Evolutionary conservation across 2,113 vertebrate species (phyloP).

Genomic region (Thalassoma bifasciatum): DNA sequence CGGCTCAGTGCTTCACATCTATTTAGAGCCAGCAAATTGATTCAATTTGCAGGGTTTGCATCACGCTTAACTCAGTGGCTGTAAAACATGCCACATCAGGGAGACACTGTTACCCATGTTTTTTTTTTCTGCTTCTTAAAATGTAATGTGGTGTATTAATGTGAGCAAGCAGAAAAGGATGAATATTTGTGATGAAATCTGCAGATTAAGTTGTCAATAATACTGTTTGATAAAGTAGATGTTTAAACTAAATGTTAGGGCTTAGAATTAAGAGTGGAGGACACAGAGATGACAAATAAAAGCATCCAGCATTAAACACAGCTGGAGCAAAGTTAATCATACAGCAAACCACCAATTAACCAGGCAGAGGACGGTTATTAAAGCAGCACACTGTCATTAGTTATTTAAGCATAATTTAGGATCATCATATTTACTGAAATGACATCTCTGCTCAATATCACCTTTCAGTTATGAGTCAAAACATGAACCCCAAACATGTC

Average conservation of each 20-base stretch:
- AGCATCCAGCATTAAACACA: conserved; percentile 6
- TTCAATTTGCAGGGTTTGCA: conserved; percentile 80
- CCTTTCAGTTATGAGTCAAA: too few relatives aligned
- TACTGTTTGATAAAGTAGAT: conserved; percentile 47
- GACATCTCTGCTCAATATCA: too few relatives aligned
- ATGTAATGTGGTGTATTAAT: too few relatives aligned
- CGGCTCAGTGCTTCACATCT: conserved; percentile 71
- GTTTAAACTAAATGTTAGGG: conserved; percentile 27
- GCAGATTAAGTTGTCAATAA: conserved; percentile 64
- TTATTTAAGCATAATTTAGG: too few relatives aligned
- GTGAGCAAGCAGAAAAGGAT: conserved; percentile 31
- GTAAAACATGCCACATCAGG: conserved; percentile 55
- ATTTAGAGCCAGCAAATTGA: conserved; percentile 79
- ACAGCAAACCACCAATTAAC: too few relatives aligned
- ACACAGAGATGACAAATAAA: conserved; percentile 12
- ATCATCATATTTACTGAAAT: too few relatives aligned
- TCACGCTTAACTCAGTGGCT: conserved; percentile 72
- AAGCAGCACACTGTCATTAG: too few relatives aligned
- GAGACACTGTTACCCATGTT: conserved; percentile 46
- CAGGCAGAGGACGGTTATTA: too few relatives aligned
- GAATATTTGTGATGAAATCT: conserved; percentile 49
- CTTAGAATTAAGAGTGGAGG: background rate
- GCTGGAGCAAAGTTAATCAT: too few relatives aligned
- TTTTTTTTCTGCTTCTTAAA: too few relatives aligned
- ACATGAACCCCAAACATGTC: too few relatives aligned